Evolutionary conservation across 2,113 vertebrate species (phyloP).

Genomic region (Apistogramma diplotaenia): DNA sequence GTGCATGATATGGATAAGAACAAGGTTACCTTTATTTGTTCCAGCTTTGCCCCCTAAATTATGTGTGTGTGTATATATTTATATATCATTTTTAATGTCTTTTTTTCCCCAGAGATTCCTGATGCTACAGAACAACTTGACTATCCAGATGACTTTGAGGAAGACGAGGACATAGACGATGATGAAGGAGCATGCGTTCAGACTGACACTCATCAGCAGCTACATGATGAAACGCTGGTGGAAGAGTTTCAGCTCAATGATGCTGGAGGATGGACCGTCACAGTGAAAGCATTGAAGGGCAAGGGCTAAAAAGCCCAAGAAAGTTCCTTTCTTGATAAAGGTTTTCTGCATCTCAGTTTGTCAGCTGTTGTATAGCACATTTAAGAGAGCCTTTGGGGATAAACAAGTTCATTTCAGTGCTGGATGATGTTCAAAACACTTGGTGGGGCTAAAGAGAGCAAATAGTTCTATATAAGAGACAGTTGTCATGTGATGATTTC

Average conservation of each 20-base stretch:
- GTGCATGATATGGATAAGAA: not conserved
- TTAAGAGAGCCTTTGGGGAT: not conserved
- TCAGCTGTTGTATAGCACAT: not conserved
- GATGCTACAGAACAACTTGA: slow-evolving; percentile 52
- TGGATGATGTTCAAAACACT: slow-evolving; percentile 2
- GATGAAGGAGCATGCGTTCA: slow-evolving; percentile 48
- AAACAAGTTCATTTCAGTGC: not conserved
- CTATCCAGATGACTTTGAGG: slow-evolving; percentile 81
- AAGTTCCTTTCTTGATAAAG: not conserved
- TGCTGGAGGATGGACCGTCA: slow-evolving; percentile 54
- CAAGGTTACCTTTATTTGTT: not conserved
- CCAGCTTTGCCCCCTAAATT: no score
- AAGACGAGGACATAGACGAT: slow-evolving; percentile 64
- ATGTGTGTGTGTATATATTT: no score
- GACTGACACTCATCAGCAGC: slow-evolving; percentile 20
- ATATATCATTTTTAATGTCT: not conserved
- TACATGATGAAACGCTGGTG: slow-evolving; percentile 46
- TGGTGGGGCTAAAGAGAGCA: slow-evolving; percentile 9
- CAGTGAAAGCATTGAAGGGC: slow-evolving; percentile 68
- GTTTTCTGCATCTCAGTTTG: not conserved
- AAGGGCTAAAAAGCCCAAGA: slow-evolving; percentile 45
- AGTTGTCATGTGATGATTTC: not conserved
- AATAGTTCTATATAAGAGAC: not conserved
- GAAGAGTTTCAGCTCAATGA: slow-evolving; percentile 67
- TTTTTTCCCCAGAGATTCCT: slow-evolving; percentile 11